Conservation (phyloP, 1,140 invertebrate genomes). For the Zaprionus nigranus region DNA sequence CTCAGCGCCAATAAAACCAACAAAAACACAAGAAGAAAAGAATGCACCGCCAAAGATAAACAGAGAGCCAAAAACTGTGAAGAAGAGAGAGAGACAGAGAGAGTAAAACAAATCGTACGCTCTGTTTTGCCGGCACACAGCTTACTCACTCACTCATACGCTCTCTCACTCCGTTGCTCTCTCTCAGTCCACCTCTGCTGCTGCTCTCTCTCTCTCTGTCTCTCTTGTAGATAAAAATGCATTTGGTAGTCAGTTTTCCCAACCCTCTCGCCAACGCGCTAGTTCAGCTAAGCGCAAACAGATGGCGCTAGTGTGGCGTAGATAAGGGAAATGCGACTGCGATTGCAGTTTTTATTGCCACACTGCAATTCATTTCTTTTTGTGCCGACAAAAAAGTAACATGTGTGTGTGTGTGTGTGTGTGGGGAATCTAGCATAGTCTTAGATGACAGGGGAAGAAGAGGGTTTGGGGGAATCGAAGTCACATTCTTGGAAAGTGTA, state of each 20-base stretch:
- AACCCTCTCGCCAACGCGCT: conserved; percentile 3
- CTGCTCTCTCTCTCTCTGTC: conserved; percentile 12
- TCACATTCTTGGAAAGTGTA: conserved; percentile 69
- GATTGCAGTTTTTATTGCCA: conserved; percentile 44
- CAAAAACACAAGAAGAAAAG: conserved; percentile 22
- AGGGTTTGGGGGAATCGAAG: conserved; percentile 36
- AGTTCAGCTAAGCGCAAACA: conserved; percentile 57
- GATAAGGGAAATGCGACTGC: conserved; percentile 38
- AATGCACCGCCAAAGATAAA: conserved; percentile 72
- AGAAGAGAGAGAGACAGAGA: conserved; percentile 7
- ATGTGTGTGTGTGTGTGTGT: not conserved
- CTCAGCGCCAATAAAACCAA: conserved; percentile 32
- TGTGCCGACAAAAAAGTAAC: conserved; percentile 45
- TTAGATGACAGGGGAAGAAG: not conserved
- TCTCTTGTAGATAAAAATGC: conserved; percentile 43
- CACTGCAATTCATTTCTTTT: conserved; percentile 26
- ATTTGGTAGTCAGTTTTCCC: conserved; percentile 30
- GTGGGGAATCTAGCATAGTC: not conserved
- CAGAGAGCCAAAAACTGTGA: conserved; percentile 55
- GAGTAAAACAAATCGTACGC: not conserved
- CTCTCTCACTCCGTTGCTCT: conserved; percentile 33
- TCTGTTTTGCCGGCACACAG: conserved; percentile 36
- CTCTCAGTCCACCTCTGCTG: conserved; percentile 5
- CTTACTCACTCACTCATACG: conserved; percentile 2
- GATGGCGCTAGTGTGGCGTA: conserved; percentile 54